phyloP scores from a whole-genome alignment of 2,888 invertebrate genomes.

The Portevinia maculata region DNA sequence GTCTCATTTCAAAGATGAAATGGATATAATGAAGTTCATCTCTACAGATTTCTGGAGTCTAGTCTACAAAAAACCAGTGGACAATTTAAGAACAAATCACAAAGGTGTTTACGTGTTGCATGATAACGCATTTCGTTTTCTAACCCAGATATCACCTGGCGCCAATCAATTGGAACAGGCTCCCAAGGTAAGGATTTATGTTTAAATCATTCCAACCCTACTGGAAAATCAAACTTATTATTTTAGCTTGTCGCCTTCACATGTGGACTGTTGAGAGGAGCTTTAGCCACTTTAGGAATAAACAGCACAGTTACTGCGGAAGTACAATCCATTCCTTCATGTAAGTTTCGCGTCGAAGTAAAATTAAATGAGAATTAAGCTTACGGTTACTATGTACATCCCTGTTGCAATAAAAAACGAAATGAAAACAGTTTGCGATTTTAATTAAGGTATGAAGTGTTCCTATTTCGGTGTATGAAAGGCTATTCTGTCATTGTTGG shows the following conservation, averaged over 20 bases:
- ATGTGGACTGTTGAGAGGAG: slow-evolving; percentile 97
- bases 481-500: slow-evolving; percentile 87
- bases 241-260: slow-evolving; percentile 94
- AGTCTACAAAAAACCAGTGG: slow-evolving; percentile 98
- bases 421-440: too few relatives aligned
- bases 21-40: slow-evolving; percentile 98
- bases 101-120: slow-evolving; percentile 99
- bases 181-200: slow-evolving; percentile 87
- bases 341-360: slow-evolving; percentile 96
- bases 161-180: slow-evolving; percentile 96
- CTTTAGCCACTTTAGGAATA: slow-evolving; percentile 96
- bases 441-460: too few relatives aligned
- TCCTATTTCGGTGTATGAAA: slow-evolving; percentile 83
- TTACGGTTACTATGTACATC: too few relatives aligned
- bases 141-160: slow-evolving; percentile 93
- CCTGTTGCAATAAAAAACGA: too few relatives aligned
- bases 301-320: slow-evolving; percentile 97
- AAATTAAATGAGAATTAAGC: slow-evolving; percentile 85
- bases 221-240: slow-evolving; percentile 15
- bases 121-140: slow-evolving; percentile 96
- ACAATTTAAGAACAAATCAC: slow-evolving; percentile 97
- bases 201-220: background rate
- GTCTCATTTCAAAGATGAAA: slow-evolving; percentile 97
- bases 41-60: slow-evolving; percentile 99
- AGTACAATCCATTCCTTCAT: slow-evolving; percentile 94